Base-by-base conservation (phyloP, 2,113 vertebrate species). In the Rhinichthys klamathensis region DNA sequence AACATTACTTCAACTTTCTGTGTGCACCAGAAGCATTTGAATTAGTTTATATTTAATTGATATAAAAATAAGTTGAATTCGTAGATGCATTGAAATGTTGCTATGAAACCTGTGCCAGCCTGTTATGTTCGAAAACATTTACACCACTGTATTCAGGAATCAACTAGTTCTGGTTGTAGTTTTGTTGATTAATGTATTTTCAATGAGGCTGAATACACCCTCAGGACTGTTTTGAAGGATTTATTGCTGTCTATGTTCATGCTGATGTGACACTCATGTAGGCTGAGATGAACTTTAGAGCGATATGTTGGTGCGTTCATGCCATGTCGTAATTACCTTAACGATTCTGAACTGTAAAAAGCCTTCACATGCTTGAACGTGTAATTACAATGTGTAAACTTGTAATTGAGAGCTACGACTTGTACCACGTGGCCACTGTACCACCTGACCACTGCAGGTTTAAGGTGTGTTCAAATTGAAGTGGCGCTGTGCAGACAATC, bases 211-310 rank as follows among this genome's bases (percentile, higher is more conserved):
- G 3, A 6, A 12, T 76, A 41, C 72, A 79, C 46, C 51, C 69
- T n/a, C 41, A 11, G 23, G 27, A 49, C 10, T 81, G 83, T 75
- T 21, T 75, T 30, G 44, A 75, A 46, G 44, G 44, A 49, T 80
- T 15, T 63, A 16, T 21, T 44, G 16, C 12, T 41, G 67, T 84
- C 44, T 79, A 11, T 60, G 32, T 58, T 84, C 69, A 25, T 0
- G 1, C 58, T 84, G 60, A 73, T 85, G 75, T 72, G 70, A 87
- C 32, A 23, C 38, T 77, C 77, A 65, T 81, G 76, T 80, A 67
- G 54, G 46, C 54, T 54, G 54, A 84, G 49, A 25, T 69, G 69
- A 81, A 60, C 70, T 78, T 60, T 30, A 13, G 30, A 60, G 32
- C 21, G 51, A 38, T 58, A 32, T 80, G 21, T 51, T 16, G 49